These are phyloP conservation scores for Aramus guarauna DNA, from an alignment of 2,113 vertebrate species.

Conservation along the genomic window DNA sequence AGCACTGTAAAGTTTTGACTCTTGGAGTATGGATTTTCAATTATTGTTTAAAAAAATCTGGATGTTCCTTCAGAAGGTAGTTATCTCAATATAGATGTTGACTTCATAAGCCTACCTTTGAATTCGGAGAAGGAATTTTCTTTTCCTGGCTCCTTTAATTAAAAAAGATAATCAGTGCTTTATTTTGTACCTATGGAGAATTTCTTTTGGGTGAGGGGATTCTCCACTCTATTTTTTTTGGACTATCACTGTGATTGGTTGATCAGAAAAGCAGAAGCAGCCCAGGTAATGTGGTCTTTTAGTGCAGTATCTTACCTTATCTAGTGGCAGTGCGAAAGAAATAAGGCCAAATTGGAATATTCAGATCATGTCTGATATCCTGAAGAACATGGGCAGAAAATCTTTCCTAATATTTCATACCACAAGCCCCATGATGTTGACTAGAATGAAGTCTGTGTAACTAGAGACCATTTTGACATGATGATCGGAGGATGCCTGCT, in stretches of 20 bases:
- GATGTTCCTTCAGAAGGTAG: not conserved
- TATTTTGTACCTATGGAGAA: not conserved
- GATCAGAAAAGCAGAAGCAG: not conserved
- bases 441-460: not conserved
- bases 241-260: not conserved
- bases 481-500: not conserved
- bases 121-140: not conserved
- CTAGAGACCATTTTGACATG: not conserved
- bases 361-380: not conserved
- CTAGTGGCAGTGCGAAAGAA: not conserved
- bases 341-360: not conserved
- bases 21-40: not conserved
- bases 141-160: not conserved
- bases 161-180: not conserved
- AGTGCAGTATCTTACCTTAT: not conserved
- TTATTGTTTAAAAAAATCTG: not conserved
- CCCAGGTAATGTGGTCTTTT: not conserved
- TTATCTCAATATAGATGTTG: not conserved
- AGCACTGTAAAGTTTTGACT: not conserved
- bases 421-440: not conserved
- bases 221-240: not conserved
- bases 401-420: not conserved
- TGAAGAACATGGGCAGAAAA: not conserved
- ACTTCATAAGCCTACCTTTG: accelerated
- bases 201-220: not conserved